A percentile compares a stretch with the other conserved stretches of the same genome.
Evolutionary conservation across 2,797 vertebrate species (phyloP).

Genomic region (Enteromius trimaculatus): DNA sequence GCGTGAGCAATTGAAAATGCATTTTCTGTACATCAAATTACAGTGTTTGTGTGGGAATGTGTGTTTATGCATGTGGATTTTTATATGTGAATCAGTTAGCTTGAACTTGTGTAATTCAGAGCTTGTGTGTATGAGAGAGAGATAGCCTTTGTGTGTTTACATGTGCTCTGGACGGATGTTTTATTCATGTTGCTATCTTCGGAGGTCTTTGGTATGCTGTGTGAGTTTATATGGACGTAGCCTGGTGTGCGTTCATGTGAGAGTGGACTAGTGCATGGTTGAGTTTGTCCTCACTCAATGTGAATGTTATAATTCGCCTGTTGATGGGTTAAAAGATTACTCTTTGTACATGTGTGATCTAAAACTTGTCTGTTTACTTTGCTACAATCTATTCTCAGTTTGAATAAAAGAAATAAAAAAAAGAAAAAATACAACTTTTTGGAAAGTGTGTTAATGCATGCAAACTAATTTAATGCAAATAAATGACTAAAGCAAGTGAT

Average conservation of each 20-base stretch:
- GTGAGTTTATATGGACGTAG: slow-evolving; percentile 14
- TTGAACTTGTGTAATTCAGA: slow-evolving; percentile 16
- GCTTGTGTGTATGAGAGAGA: background rate
- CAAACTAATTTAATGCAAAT: background rate
- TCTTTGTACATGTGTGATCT: background rate
- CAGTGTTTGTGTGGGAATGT: background rate
- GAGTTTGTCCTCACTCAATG: slow-evolving; percentile 11
- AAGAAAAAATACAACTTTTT: too few species aligned
- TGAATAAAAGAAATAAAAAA: background rate
- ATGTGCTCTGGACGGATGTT: slow-evolving; percentile 40
- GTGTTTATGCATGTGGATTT: background rate
- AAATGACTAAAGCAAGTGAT: too few species aligned
- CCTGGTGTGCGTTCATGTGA: slow-evolving; percentile 2
- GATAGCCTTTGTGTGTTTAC: slow-evolving; percentile 22
- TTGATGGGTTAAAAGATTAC: background rate
- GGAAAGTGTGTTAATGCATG: too few species aligned
- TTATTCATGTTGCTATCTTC: slow-evolving; percentile 51
- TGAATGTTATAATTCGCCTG: background rate
- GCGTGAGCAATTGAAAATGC: slow-evolving; percentile 16
- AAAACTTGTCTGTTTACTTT: background rate
- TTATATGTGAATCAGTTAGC: background rate
- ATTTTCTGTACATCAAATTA: slow-evolving; percentile 21
- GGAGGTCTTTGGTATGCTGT: slow-evolving; percentile 52
- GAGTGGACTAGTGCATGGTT: slow-evolving; percentile 25
- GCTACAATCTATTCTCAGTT: background rate